Base-by-base conservation (phyloP, 2,797 vertebrate species). In the Gephyroberyx darwinii region DNA sequence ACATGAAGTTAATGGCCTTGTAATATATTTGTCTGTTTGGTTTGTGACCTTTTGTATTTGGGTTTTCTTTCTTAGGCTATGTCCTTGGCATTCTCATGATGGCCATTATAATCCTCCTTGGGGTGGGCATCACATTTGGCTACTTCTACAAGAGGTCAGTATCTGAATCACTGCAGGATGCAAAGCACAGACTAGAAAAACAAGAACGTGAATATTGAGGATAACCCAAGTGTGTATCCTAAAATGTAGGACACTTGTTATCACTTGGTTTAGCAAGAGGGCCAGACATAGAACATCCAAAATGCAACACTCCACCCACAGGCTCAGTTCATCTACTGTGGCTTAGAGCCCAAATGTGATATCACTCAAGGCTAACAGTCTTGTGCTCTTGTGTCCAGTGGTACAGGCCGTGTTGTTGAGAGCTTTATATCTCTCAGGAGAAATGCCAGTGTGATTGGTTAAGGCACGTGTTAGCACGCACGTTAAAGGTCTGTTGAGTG, bases 61-160 rank as follows among this genome's bases (percentile, higher is more conserved):
- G 57, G 7, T 45, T 26, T 3, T 52, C 51, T 74, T 54, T 81
- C 55, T 64, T 78, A 95, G 94, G 94, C 19, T 91, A 93, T 4
- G 89, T 94, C 57, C 57, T 95, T 0, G 91, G 88, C 10, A 84
- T 93, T 61, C 53, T 92, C 64, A 94, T 95, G 94, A 94, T 95
- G 80, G 80, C 81, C 2, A 68, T 95, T 58, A 94, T 95, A 64
- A 92, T 95, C 61, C 0, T 93, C 3, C 92, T 95, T 0, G 94
- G 94, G 69, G 91, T 78, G 0, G 94, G 94, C 69, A 94, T 95
- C 84, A 94, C 90, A 0, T 3, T 93, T 0, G 94, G 94, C 56
- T 95, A 94, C 91, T 90, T 95, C 68, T 95, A 93, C 57, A 95
- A 94, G 86, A 92, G 93, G 94, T 95, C 35, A 88, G 93, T 88